Evolutionary conservation across 2,888 invertebrate genomes (phyloP).

Genomic region (Rhingia campestris): DNA sequence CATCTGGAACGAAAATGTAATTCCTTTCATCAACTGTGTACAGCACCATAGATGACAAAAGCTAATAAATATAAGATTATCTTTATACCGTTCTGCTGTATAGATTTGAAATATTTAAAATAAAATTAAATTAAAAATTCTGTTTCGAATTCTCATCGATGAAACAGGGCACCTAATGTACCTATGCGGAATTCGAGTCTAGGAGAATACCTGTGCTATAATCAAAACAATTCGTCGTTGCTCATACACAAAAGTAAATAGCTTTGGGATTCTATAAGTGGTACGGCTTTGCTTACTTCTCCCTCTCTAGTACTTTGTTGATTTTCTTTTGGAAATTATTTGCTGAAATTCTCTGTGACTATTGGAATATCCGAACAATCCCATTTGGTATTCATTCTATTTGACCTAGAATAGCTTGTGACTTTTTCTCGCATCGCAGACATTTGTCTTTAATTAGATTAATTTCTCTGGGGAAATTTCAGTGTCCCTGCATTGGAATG

Average conservation of each 20-base stretch:
- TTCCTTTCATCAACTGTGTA: neutral
- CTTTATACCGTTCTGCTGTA: no score
- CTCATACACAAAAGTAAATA: conserved; percentile 27
- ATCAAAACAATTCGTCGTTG: conserved; percentile 10
- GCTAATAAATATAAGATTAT: no score
- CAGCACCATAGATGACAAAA: no score
- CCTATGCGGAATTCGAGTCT: no score
- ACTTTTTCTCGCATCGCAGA: conserved; percentile 46
- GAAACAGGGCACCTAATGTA: no score
- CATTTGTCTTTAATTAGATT: conserved; percentile 70
- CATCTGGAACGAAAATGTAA: neutral
- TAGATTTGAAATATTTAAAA: no score
- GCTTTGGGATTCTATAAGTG: conserved; percentile 38
- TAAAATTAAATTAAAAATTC: no score
- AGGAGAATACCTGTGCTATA: neutral
- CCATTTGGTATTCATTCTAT: conserved; percentile 53
- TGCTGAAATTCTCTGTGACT: conserved; percentile 33
- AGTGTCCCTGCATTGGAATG: conserved; percentile 15
- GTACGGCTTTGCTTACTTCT: conserved; percentile 28
- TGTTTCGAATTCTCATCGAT: no score
- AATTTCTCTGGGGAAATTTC: conserved; percentile 71
- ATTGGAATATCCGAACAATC: conserved; percentile 21
- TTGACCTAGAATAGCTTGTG: conserved; percentile 48
- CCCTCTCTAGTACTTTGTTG: conserved; percentile 19
- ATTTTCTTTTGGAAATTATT: conserved; percentile 57